phyloP scores from a whole-genome alignment of 2,888 invertebrate genomes.

The Drosophila neonasuta region DNA sequence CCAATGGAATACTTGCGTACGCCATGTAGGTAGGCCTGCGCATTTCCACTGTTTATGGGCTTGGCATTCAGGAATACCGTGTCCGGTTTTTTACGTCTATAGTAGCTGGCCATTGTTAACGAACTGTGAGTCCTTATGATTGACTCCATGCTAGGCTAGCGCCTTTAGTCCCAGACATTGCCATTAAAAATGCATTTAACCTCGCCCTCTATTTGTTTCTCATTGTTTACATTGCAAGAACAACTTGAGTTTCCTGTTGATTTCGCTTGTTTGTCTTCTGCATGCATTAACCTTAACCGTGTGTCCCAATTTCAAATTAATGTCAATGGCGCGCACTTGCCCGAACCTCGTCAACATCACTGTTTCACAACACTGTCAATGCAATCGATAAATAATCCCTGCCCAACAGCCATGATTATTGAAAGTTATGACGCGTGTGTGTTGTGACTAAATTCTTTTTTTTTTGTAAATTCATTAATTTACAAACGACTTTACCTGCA shows the following conservation, averaged over 20 bases:
- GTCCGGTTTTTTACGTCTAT: constrained; percentile 76
- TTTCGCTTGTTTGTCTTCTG: constrained; percentile 71
- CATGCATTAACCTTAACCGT: constrained; percentile 74
- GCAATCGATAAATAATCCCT: constrained; percentile 1
- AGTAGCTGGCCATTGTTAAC: constrained; percentile 73
- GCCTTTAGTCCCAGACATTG: constrained; percentile 33
- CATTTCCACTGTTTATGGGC: constrained; percentile 71
- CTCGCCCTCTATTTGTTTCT: constrained; percentile 55
- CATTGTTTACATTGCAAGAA: constrained; percentile 53
- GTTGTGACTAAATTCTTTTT: neutral
- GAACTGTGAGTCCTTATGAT: constrained; percentile 52
- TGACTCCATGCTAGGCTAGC: constrained; percentile 9
- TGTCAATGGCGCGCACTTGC: constrained; percentile 57
- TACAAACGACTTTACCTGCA: too few relatives aligned
- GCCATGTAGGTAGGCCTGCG: constrained; percentile 63
- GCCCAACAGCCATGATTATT: neutral
- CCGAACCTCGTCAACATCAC: neutral
- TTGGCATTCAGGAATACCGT: constrained; percentile 81
- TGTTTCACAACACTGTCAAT: constrained; percentile 24
- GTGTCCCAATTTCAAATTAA: constrained; percentile 67
- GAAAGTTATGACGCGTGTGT: neutral
- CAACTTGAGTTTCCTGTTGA: constrained; percentile 73
- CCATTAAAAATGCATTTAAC: constrained; percentile 64
- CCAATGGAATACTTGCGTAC: constrained; percentile 78
- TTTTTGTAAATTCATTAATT: too few relatives aligned